Evolutionary conservation across 2,888 invertebrate genomes (phyloP), one percentile per base, ranked within the genome.

Genomic region (Sarcophaga carnaria): DNA sequence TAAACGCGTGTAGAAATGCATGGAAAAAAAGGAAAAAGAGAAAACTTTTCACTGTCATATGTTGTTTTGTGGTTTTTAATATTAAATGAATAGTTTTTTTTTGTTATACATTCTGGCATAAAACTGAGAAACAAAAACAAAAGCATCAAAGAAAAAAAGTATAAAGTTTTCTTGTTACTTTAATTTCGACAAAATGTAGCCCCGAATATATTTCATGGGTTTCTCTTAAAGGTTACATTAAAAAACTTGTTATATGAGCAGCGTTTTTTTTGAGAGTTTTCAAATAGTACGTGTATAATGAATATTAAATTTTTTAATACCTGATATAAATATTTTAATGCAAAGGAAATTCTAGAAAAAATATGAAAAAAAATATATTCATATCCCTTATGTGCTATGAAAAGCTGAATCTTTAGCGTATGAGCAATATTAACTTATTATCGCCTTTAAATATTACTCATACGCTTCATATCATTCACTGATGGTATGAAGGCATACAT

Each of bases 31-130:
- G 2, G 22, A 22, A 3, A 54, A 14, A 10, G 2, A 6, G 37
- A 1, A 60, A 66, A 64, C 47, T 66, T 71, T 82, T 82, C n/a
- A 20, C 60, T 82, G 82, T 70, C 76, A 70, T 70, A 64, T 71
- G 70, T 66, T 82, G 54, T 71, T 12, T 20, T 27, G 64, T 12
- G 70, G 71, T 71, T 77, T 60, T 77, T 77, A 66, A 71, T 83
- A 47, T 66, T 3, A 63, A 70, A 82, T 27, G 22, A 54, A 10
- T 54, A 20, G 14, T 11, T 47, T 20, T 22, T 22, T 22, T 72
- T 37, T 60, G 5, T n/a, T 54, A 17, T 54, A 14, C 4, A 4
- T 17, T 12, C 14, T 17, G 17, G 17, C 12, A 54, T 14, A 17
- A 54, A 14, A 4, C 3, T 4, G 17, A 27, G 22, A 71, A 67